A percentile compares a stretch with the other conserved stretches of the same genome.
Conservation (phyloP, 2,113 vertebrate species). For the Recurvirostra avosetta region DNA sequence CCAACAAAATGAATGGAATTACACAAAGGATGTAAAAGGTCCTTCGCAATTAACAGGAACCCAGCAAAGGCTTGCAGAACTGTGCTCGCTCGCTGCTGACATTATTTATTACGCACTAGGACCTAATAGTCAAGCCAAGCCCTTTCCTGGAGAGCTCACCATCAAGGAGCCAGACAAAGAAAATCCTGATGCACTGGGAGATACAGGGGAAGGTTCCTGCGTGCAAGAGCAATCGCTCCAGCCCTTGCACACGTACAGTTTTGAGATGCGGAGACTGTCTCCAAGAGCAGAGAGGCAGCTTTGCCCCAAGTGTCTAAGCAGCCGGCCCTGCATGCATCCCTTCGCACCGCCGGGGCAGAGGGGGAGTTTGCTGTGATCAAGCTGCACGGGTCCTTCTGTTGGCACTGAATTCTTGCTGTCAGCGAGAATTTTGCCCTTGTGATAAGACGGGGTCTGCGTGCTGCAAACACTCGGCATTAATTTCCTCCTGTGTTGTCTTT, state of each 20-base stretch:
- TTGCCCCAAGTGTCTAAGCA: neutral
- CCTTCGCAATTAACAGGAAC: neutral
- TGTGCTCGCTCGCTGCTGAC: neutral
- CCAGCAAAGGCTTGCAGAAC: neutral
- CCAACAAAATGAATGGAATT: conserved; percentile 38
- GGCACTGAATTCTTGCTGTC: neutral
- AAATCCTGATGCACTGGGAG: neutral
- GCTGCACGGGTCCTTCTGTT: neutral
- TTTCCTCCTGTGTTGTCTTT: neutral
- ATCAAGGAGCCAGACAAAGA: conserved; percentile 4
- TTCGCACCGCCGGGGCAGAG: neutral
- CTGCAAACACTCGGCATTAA: neutral
- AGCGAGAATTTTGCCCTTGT: neutral
- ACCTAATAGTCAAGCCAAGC: neutral
- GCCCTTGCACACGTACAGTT: neutral
- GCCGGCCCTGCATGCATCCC: neutral
- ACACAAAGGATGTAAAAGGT: conserved; percentile 25
- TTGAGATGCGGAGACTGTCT: neutral
- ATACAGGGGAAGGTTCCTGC: neutral
- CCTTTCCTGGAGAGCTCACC: neutral
- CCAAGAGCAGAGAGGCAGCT: neutral
- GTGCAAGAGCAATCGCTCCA: neutral
- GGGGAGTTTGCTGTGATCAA: neutral
- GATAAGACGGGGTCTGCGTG: neutral
- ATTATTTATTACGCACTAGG: conserved; percentile 18